Evolutionary conservation across 2,888 invertebrate species (phyloP).

Genomic region (Latrodectus elegans): DNA sequence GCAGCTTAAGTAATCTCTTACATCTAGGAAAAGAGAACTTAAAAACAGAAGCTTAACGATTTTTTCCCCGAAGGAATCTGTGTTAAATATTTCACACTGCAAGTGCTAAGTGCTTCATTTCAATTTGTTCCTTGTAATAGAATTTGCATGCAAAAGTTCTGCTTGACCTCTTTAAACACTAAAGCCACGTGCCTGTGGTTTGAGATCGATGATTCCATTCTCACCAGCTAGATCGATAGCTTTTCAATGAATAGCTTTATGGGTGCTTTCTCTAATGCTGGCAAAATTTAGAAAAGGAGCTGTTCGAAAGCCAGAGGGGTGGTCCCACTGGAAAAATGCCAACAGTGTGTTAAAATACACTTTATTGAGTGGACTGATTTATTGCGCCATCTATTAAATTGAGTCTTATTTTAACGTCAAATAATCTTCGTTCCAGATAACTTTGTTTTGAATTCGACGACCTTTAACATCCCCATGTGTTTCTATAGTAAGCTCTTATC

Average conservation of each 20-base stretch:
- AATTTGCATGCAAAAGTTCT: too few relatives aligned
- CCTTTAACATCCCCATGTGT: conserved; percentile 15
- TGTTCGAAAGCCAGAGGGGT: conserved; percentile 24
- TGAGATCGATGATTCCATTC: conserved; percentile 37
- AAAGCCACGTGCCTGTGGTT: too few relatives aligned
- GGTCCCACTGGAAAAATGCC: conserved; percentile 66
- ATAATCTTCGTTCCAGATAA: conserved; percentile 59
- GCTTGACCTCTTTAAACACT: too few relatives aligned
- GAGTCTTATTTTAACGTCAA: conserved; percentile 62
- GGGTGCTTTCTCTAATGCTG: background rate
- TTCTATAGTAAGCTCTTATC: too few relatives aligned
- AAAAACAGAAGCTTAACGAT: too few relatives aligned
- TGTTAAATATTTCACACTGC: too few relatives aligned
- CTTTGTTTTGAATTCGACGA: conserved; percentile 52
- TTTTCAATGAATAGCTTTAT: background rate
- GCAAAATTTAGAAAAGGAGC: conserved; percentile 7
- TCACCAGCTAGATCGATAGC: background rate
- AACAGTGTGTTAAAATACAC: conserved; percentile 64
- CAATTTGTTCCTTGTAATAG: too few relatives aligned
- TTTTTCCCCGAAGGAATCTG: too few relatives aligned
- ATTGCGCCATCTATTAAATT: conserved; percentile 63
- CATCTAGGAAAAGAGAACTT: too few relatives aligned
- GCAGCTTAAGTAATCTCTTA: too few relatives aligned
- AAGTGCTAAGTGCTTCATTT: too few relatives aligned
- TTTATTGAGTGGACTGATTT: conserved; percentile 66